Base-by-base conservation (phyloP, 2,113 vertebrate genomes). In the Scartelaos histophorus region DNA sequence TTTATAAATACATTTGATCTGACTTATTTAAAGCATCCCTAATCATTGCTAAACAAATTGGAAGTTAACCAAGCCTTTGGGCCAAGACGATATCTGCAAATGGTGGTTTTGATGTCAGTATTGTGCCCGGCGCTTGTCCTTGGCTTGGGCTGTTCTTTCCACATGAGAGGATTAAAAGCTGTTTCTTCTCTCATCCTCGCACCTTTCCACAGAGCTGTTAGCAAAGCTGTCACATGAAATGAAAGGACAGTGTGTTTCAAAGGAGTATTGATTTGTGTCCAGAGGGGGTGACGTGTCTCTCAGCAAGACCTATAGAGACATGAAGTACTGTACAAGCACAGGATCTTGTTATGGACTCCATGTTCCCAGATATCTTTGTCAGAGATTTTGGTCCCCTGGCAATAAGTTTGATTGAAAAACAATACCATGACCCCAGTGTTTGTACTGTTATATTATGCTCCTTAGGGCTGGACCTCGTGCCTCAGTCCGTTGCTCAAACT, bases 111-210 rank as follows among this genome's bases (percentile, higher is more conserved):
- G 61, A 21, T 66, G 66, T 82, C 47, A 3, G 7, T 81, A 78
- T 78, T 79, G 73, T 34, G 64, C 71, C 81, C 82, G 21, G 24
- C 15, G 58, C 66, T 82, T 24, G 66, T 86, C 83, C 85, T 83
- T 83, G 83, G 53, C 80, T 76, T 78, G 73, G 70, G 73, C 46
- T 2, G 2, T 62, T 67, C 70, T 88, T 89, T 86, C 78, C 85
- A 84, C 85, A 73, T 79, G 83, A 87, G 73, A 71, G 80, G 78
- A 74, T 43, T 84, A 79, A 83, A 82, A 84, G 82, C 81, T 13
- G n/a, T 71, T 74, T 67, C 79, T 80, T 80, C 76, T 76, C 64
- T 78, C 66, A 70, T 71, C 47, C 73, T 75, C 9, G 10, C 86
- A 75, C 85, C 79, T 84, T 80, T 80, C 56, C 34, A 64, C 66